These are phyloP conservation scores for Erythrocebus patas DNA, from an alignment of 2,113 vertebrate genomes.

Conservation along the genomic window DNA sequence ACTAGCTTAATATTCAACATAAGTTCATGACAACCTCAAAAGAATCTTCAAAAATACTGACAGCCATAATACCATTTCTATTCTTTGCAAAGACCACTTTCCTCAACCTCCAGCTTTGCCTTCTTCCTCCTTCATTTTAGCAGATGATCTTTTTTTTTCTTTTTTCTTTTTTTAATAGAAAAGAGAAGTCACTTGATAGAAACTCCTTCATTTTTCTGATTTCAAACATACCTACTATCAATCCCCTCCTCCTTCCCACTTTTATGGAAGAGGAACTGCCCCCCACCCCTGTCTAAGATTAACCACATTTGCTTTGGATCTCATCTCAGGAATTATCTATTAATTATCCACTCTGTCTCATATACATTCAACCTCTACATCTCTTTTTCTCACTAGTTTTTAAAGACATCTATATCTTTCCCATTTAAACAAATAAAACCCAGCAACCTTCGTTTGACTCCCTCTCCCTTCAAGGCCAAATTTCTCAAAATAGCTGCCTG, in stretches of 20 bases:
- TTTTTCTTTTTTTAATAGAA: background rate
- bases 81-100: background rate
- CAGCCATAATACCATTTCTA: background rate
- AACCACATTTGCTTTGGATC: slow-evolving; percentile 7
- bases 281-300: background rate
- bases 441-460: background rate
- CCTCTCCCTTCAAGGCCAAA: background rate
- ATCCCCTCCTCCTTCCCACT: background rate
- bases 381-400: background rate
- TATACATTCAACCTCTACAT: background rate
- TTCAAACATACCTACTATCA: background rate
- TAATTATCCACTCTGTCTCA: background rate
- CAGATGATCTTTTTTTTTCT: background rate
- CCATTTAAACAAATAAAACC: slow-evolving; percentile 25
- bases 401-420: background rate
- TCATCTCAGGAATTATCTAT: slow-evolving; percentile 3
- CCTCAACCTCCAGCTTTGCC: background rate
- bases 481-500: background rate
- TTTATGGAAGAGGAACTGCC: background rate
- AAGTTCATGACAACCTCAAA: background rate
- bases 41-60: background rate
- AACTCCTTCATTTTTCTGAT: background rate
- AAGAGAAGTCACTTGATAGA: background rate
- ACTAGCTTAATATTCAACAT: background rate
- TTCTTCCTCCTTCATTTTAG: background rate